Conservation (phyloP, 2,113 vertebrate species). For the Apaloderma vittatum region DNA sequence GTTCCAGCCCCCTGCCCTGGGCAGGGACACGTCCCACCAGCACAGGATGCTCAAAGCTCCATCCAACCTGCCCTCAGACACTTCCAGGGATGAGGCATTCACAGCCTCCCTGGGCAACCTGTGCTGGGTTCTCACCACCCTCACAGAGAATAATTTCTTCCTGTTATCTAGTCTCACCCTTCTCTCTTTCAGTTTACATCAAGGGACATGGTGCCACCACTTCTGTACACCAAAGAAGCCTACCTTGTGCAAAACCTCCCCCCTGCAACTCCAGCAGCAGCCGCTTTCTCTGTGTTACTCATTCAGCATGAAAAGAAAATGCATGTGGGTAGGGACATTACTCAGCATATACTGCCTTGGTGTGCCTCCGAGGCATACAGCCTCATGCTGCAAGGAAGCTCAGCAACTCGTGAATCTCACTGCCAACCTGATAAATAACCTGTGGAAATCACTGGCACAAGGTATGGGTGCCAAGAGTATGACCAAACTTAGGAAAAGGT, state of each 20-base stretch:
- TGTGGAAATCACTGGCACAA: not conserved
- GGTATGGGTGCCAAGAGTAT: accelerated
- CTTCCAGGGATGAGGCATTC: no score
- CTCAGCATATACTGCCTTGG: not conserved
- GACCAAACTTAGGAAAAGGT: not conserved
- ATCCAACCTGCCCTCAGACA: no score
- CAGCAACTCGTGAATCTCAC: accelerated
- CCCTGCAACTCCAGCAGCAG: not conserved
- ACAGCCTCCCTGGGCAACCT: no score
- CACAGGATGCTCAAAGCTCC: no score
- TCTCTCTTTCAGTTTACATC: not conserved
- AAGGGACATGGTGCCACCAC: not conserved
- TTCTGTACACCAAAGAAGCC: not conserved
- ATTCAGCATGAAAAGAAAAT: not conserved
- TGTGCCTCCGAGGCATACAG: not conserved
- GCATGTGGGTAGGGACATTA: not conserved
- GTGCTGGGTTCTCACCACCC: no score
- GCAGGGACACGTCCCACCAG: no score
- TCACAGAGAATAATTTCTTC: no score
- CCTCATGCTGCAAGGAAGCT: not conserved
- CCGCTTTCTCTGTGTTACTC: not conserved
- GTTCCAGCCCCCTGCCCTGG: no score
- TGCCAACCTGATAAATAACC: not conserved
- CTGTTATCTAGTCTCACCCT: no score
- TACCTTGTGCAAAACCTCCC: no score